Evolutionary conservation across 2,113 vertebrate species (phyloP).

Genomic region (Cryptotis parvus): DNA sequence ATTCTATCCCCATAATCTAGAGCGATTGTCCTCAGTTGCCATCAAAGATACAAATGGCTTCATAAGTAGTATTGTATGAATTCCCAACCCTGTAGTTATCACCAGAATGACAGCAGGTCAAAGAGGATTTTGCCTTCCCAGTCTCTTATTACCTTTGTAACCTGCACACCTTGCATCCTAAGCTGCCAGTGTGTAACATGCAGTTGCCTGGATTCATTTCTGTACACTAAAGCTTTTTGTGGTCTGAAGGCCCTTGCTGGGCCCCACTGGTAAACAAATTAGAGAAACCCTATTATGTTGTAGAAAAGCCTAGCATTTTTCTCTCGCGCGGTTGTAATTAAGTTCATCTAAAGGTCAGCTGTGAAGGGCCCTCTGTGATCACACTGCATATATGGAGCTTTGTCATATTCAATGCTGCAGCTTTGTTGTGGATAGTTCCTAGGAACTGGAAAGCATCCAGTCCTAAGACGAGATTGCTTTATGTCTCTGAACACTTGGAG

Average conservation of each 20-base stretch:
- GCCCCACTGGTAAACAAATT: slow-evolving; percentile 70
- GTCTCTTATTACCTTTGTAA: not conserved
- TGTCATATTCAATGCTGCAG: slow-evolving; percentile 78
- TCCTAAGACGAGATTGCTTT: slow-evolving; percentile 59
- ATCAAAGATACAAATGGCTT: slow-evolving; percentile 18
- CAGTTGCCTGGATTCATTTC: slow-evolving; percentile 42
- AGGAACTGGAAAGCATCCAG: slow-evolving; percentile 61
- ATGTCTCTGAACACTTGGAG: slow-evolving; percentile 48
- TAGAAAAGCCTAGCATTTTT: slow-evolving; percentile 76
- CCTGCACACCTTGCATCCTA: not conserved
- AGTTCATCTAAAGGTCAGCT: slow-evolving; percentile 81
- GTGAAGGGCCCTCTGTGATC: slow-evolving; percentile 45
- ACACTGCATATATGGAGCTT: slow-evolving; percentile 23
- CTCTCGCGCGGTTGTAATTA: slow-evolving; percentile 74
- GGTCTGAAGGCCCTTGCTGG: slow-evolving; percentile 57
- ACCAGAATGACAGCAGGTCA: not conserved
- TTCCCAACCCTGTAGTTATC: not conserved
- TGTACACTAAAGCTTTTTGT: slow-evolving; percentile 44
- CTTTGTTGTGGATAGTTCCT: slow-evolving; percentile 68
- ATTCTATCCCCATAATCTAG: not conserved
- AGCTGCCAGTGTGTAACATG: not conserved
- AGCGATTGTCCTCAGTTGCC: not conserved
- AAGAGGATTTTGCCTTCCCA: not conserved
- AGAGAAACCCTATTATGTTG: slow-evolving; percentile 71
- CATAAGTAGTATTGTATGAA: not conserved